Evolutionary conservation across 2,888 invertebrate genomes (phyloP).

Genomic region (Linyphia triangularis): DNA sequence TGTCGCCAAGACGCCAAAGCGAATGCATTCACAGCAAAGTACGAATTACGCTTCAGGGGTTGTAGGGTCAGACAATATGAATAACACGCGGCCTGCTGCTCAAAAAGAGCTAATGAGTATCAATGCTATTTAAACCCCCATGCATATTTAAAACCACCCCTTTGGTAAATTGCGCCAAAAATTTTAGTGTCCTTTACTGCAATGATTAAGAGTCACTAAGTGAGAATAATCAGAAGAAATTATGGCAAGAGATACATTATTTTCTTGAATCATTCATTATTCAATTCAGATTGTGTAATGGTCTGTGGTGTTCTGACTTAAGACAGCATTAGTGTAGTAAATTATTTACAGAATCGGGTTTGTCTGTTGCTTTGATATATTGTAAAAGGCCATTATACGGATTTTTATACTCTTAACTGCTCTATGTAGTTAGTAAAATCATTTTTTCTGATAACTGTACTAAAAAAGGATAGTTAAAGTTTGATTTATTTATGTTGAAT

Average conservation of each 20-base stretch:
- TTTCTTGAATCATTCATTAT: background rate
- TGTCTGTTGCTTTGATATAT: too few relatives aligned
- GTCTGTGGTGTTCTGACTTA: background rate
- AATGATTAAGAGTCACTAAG: constrained; percentile 34
- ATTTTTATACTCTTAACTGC: too few relatives aligned
- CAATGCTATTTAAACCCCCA: constrained; percentile 41
- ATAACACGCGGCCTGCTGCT: constrained; percentile 40
- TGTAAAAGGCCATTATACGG: too few relatives aligned
- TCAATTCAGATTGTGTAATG: background rate
- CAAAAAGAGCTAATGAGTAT: constrained; percentile 56
- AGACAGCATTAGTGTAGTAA: background rate
- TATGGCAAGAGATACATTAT: constrained; percentile 19
- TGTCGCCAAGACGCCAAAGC: constrained; percentile 50
- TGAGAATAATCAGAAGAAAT: constrained; percentile 20
- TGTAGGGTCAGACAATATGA: constrained; percentile 39
- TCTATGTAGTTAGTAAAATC: too few relatives aligned
- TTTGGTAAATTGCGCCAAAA: constrained; percentile 45
- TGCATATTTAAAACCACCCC: constrained; percentile 53
- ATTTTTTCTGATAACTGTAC: too few relatives aligned
- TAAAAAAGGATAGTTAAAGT: too few relatives aligned
- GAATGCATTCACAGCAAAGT: constrained; percentile 9
- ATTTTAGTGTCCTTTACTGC: constrained; percentile 18
- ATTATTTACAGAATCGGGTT: too few relatives aligned
- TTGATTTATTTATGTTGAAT: too few relatives aligned
- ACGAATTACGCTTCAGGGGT: constrained; percentile 3